Evolutionary conservation across 2,797 vertebrate genomes (phyloP), one percentile per base, ranked within the genome.

Genomic region (Delichon dasypus): DNA sequence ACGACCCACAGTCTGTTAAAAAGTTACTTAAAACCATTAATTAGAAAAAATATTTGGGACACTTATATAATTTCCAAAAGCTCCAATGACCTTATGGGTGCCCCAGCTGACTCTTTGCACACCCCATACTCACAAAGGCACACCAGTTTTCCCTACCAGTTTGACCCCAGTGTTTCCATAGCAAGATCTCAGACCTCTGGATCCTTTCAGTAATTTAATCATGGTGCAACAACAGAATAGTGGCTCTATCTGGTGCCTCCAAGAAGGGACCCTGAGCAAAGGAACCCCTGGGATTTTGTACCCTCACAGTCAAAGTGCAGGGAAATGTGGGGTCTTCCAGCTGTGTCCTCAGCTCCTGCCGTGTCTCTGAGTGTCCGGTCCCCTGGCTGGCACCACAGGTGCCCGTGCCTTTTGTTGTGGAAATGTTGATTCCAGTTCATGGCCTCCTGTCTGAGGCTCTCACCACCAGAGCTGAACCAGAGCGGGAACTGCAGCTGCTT

Each of bases 211-310:
- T 18, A 23, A 27, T 50, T 57, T 27, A 32, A 36, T 50, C 50
- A 6, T 18, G 26, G 15, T 55, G 4, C 18, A 50, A 50, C 13
- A 55, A 8, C 8, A 55, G 51, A 48, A 11, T 26, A 42, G 17
- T 6, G 54, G 9, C 47, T 62, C 0, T 0, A 48, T 48, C 25
- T 60, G 17, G 16, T 55, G 20, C 20, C 55, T 48, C 19, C 1
- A 0, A 5, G 57, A 8, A 48, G 21, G 15, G 2, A 32, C 14
- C 4, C 11, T 0, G 0, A 42, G 16, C 14, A 62, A n/a, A 70
- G 34, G 21, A 62, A 47, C 5, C 21, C 48, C 42, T 15, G 25
- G 16, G 42, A 30, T 70, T 86, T 70, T 62, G 8, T 5, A 30
- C 17, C 30, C 20, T 40, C 25, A 18, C 36, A 36, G 26, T 16